Evolutionary conservation across 2,888 invertebrate genomes (phyloP), one percentile per base, ranked within the genome.

Genomic region (Onthophagus sagittarius): DNA sequence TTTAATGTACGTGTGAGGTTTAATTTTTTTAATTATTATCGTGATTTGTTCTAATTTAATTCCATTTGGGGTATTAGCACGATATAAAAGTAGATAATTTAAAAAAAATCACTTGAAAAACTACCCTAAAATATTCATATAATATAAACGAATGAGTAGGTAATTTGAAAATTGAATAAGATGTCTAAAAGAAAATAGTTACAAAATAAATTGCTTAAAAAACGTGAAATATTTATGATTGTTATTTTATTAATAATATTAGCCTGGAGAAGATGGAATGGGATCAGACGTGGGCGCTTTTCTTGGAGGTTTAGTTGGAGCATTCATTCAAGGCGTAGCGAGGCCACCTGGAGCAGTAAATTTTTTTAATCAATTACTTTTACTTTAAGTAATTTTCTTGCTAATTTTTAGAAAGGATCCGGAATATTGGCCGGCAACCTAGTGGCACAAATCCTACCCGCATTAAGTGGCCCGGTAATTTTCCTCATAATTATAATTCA

Each of bases 201-300:
- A 23, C 23, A n/a, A n/a, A n/a, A n/a, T n/a, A n/a, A n/a, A n/a
- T 63, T 63, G 63, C 7, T 63, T 53, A 4, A 53, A 53, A 53
- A 53, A 53, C 11, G 7, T 53, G 6, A 2, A 53, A 53, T 11
- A 53, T 53, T 53, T 53, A 9, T 53, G 2, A 53, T 53, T 2
- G 2, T 53, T 1, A 53, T 9, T n/a, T n/a, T n/a, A n/a, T n/a
- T n/a, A n/a, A 53, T 53, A 11, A 9, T 53, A 1, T 53, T 53
- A 72, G 72, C 62, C 33, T 15, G 69, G 72, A 39, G 74, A 62
- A 5, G 74, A 65, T 33, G 85, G 82, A 3, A 84, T 84, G 13
- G 86, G 86, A 32, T 86, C 86, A 7, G 85, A 86, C 79, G 81
- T 86, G 39, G 86, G 85, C n/a, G 79, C 84, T 0, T 86, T 86